Percentiles rank a stretch among this genome's conserved stretches.
Conservation (phyloP, 1,140 invertebrate species). For the Ylistrum balloti region DNA sequence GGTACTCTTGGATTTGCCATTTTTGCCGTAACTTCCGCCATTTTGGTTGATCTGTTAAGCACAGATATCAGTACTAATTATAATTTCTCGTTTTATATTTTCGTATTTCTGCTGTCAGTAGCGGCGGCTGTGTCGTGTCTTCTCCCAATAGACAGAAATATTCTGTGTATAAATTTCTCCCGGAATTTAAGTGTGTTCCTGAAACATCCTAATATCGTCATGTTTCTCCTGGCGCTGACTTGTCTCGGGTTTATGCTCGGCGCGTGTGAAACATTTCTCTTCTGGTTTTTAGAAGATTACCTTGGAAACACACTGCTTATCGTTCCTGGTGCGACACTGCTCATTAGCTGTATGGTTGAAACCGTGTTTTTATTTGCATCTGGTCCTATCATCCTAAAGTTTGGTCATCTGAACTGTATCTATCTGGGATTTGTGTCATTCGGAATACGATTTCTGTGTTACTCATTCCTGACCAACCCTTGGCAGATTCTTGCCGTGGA, state of each 20-base stretch:
- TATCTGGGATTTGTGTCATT: slow-evolving; percentile 90
- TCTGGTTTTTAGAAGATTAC: slow-evolving; percentile 92
- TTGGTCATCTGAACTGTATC: slow-evolving; percentile 93
- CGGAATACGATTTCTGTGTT: slow-evolving; percentile 90
- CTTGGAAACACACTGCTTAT: slow-evolving; percentile 86
- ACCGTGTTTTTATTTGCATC: slow-evolving; percentile 91
- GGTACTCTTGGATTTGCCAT: slow-evolving; percentile 70
- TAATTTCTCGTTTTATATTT: slow-evolving; percentile 74
- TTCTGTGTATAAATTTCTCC: slow-evolving; percentile 67
- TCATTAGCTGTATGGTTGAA: slow-evolving; percentile 92
- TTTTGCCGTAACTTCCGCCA: slow-evolving; percentile 74
- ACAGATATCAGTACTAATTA: slow-evolving; percentile 65
- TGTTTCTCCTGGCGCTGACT: slow-evolving; percentile 89
- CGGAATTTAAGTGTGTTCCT: slow-evolving; percentile 67
- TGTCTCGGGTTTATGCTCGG: slow-evolving; percentile 92
- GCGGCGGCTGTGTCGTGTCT: slow-evolving; percentile 67
- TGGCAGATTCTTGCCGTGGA: slow-evolving; percentile 91
- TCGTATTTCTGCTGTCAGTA: slow-evolving; percentile 63
- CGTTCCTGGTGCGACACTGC: slow-evolving; percentile 90
- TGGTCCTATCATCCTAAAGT: slow-evolving; percentile 89
- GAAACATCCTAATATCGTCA: slow-evolving; percentile 53
- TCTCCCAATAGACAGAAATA: slow-evolving; percentile 64
- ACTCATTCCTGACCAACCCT: slow-evolving; percentile 90
- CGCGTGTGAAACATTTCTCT: slow-evolving; percentile 93
- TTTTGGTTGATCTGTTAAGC: slow-evolving; percentile 71